Percentiles rank a stretch among this genome's conserved stretches.
phyloP scores from a whole-genome alignment of 2,797 vertebrate species.

The Parauchenoglanis punctatus region DNA sequence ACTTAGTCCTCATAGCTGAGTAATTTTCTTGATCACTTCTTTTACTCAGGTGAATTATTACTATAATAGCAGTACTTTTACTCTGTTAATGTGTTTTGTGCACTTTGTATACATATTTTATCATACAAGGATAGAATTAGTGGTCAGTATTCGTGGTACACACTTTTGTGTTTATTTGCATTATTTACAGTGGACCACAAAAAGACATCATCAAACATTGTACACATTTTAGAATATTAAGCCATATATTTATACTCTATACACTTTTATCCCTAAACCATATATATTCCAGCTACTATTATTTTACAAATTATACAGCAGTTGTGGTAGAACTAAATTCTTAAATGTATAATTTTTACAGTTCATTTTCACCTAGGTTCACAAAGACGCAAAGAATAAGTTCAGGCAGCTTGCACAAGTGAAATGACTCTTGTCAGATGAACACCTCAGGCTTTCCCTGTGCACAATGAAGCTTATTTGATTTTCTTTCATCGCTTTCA shows the following conservation, averaged over 20 bases:
- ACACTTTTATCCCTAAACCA: conserved; percentile 11
- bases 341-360: conserved; percentile 11
- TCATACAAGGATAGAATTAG: not conserved
- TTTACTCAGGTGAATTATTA: not conserved
- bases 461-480: not conserved
- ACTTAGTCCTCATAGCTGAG: not conserved
- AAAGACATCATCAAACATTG: not conserved
- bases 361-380: not conserved
- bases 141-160: not conserved
- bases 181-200: not conserved
- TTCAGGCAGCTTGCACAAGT: not conserved
- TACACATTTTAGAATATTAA: not conserved
- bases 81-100: not conserved
- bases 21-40: not conserved
- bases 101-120: not conserved
- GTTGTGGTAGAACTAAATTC: not conserved
- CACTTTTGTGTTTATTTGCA: conserved; percentile 6
- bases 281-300: not conserved
- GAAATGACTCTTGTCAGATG: not conserved
- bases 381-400: not conserved
- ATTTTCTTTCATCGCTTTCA: conserved; percentile 9
- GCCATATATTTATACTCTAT: not conserved
- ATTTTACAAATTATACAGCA: conserved; percentile 28
- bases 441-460: not conserved
- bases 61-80: not conserved